Conservation (phyloP, 2,888 invertebrate species). For the Synergus umbraculus region DNA sequence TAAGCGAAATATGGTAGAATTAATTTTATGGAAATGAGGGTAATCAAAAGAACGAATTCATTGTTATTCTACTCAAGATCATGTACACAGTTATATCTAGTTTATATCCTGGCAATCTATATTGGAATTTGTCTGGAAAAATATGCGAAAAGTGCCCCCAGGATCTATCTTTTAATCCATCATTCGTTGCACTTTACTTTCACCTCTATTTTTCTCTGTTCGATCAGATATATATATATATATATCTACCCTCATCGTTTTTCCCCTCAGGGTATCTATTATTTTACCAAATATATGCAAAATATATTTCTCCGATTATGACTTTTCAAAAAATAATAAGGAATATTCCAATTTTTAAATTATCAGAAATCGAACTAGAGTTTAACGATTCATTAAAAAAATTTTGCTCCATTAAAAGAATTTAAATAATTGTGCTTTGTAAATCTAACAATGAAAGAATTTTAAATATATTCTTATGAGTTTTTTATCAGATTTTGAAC, state of each 20-base stretch:
- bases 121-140: background rate
- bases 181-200: constrained; percentile 6
- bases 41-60: background rate
- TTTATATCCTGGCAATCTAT: background rate
- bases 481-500: too few species aligned
- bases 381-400: too few species aligned
- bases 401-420: too few species aligned
- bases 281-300: background rate
- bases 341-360: background rate
- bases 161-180: constrained; percentile 1
- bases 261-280: background rate
- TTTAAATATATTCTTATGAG: background rate
- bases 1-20: background rate
- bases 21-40: background rate
- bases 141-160: background rate
- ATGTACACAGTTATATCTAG: background rate
- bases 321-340: background rate
- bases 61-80: background rate
- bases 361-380: background rate
- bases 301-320: background rate
- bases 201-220: constrained; percentile 6
- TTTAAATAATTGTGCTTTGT: too few species aligned
- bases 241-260: background rate
- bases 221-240: background rate
- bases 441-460: background rate